Evolutionary conservation across 2,888 invertebrate genomes (phyloP).

Genomic region (Orthosia cruda): DNA sequence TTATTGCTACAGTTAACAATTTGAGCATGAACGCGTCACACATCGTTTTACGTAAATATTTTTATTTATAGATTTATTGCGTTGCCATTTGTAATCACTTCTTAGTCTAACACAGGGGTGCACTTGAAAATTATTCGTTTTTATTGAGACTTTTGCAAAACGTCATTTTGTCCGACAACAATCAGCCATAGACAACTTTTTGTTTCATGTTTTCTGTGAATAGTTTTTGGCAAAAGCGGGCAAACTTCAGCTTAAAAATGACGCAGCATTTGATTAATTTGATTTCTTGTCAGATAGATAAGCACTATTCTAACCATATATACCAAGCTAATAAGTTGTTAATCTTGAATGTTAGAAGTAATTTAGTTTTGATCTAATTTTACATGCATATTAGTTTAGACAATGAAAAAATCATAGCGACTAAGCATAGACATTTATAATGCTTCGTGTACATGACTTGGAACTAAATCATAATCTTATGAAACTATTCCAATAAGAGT

Average conservation of each 20-base stretch:
- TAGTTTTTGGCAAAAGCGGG: conserved; percentile 5
- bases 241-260: conserved; percentile 10
- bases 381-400: background rate
- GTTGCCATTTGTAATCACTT: conserved; percentile 63
- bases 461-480: background rate
- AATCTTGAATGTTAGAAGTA: no score
- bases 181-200: conserved; percentile 66
- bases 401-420: background rate
- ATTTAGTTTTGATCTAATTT: no score
- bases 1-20: conserved; percentile 75
- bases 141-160: conserved; percentile 74
- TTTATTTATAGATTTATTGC: conserved; percentile 68
- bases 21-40: conserved; percentile 68
- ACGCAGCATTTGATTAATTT: background rate
- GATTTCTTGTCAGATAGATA: background rate
- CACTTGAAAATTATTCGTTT: conserved; percentile 70
- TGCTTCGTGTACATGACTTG: conserved; percentile 9
- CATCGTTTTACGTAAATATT: conserved; percentile 71
- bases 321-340: background rate
- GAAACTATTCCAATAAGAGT: background rate
- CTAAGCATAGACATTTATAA: conserved; percentile 16
- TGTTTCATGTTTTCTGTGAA: background rate
- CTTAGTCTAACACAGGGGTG: conserved; percentile 57
- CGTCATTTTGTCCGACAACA: conserved; percentile 77
- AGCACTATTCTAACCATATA: background rate